Conservation (phyloP, 1,140 invertebrate genomes). For the Bombus pyrosoma region DNA sequence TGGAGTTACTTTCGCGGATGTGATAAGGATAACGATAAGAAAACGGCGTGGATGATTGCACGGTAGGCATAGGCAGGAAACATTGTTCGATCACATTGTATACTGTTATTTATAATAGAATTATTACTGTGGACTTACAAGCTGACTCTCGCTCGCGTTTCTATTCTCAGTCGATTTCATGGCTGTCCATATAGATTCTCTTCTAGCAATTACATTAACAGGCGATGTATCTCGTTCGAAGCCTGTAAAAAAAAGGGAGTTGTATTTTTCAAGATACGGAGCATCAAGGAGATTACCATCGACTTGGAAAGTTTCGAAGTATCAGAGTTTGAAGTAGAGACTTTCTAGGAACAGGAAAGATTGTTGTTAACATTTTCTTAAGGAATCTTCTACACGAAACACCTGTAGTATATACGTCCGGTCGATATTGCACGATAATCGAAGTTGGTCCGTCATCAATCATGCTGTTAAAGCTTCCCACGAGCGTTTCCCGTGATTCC, state of each 20-base stretch:
- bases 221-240: not conserved
- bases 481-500: not conserved
- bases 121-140: not conserved
- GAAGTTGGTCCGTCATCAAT: not conserved
- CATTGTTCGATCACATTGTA: not conserved
- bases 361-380: not conserved
- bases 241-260: not conserved
- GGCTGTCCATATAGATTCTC: not conserved
- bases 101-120: not conserved
- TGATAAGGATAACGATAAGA: conserved; percentile 21
- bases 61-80: not conserved
- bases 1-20: not conserved
- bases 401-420: not conserved
- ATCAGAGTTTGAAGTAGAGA: not conserved
- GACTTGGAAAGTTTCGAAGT: not conserved
- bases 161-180: not conserved
- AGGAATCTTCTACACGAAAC: not conserved
- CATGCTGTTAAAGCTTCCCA: not conserved
- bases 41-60: not conserved
- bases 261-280: not conserved
- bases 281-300: not conserved
- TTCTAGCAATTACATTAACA: not conserved
- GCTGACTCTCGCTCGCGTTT: not conserved
- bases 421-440: not conserved
- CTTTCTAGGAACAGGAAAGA: not conserved